Percentiles rank a stretch among this genome's conserved stretches.
phyloP scores from a whole-genome alignment of 1,140 invertebrate species.

The Pseudoatta argentina region DNA sequence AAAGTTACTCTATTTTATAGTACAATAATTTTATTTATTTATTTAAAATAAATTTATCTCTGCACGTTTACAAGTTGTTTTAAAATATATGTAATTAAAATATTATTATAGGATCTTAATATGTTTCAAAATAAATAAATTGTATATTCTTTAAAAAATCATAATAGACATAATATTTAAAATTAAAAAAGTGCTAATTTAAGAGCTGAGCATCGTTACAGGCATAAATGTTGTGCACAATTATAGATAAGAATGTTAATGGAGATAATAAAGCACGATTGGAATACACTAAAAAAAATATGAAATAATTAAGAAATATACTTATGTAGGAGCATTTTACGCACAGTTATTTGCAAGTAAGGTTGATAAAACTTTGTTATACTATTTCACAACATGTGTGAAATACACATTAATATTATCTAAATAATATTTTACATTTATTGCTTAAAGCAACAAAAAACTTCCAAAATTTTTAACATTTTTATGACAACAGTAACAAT shows the following conservation, averaged over 20 bases:
- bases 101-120: slow-evolving; percentile 2
- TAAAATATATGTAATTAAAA: neutral
- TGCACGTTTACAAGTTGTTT: neutral
- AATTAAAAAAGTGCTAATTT: neutral
- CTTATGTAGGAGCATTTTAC: slow-evolving; percentile 15
- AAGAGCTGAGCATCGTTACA: neutral
- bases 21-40: slow-evolving; percentile 19
- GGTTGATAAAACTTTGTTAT: neutral
- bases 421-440: slow-evolving; percentile 6
- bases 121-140: slow-evolving; percentile 10
- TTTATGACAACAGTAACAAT: neutral
- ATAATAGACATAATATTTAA: neutral
- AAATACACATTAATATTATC: neutral
- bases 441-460: neutral
- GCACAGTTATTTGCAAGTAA: slow-evolving; percentile 50
- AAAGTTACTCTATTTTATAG: too few relatives aligned
- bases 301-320: slow-evolving; percentile 49
- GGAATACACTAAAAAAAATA: slow-evolving; percentile 24
- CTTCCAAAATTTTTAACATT: neutral
- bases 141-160: neutral
- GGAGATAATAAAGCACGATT: slow-evolving; percentile 43
- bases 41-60: neutral
- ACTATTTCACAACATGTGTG: neutral
- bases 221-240: neutral
- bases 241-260: slow-evolving; percentile 38